Conservation (phyloP, 2,888 invertebrate species). For the Cataglyphis altisquamis region DNA sequence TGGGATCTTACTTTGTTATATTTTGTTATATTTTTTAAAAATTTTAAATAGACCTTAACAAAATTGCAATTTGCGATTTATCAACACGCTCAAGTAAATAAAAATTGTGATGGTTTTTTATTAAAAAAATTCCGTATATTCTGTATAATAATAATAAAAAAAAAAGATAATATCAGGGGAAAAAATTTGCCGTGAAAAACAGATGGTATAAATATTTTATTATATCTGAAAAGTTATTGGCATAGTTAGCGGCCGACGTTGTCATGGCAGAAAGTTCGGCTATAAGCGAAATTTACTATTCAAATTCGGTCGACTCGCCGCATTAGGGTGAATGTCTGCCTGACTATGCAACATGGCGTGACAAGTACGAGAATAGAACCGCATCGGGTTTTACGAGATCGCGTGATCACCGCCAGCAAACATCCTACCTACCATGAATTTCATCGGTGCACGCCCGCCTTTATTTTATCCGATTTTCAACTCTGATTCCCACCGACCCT, state of each 20-base stretch:
- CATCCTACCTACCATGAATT: conserved; percentile 80
- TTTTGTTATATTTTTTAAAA: neutral
- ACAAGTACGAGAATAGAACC: conserved; percentile 84
- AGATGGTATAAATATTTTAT: conserved; percentile 31
- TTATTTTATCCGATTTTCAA: conserved; percentile 68
- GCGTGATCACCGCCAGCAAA: conserved; percentile 80
- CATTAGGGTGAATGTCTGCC: conserved; percentile 82
- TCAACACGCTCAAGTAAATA: neutral
- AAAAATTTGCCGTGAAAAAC: conserved; percentile 13
- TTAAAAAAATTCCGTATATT: neutral
- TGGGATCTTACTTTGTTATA: no score
- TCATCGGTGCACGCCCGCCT: conserved; percentile 72
- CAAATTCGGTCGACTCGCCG: conserved; percentile 69
- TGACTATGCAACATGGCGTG: conserved; percentile 83
- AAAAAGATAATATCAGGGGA: neutral
- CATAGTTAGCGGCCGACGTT: conserved; percentile 44
- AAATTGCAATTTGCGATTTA: neutral
- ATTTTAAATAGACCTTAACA: neutral
- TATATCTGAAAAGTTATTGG: conserved; percentile 45
- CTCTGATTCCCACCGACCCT: conserved; percentile 60
- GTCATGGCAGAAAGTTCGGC: conserved; percentile 60
- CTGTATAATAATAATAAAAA: neutral
- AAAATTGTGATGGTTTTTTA: neutral
- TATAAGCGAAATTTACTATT: conserved; percentile 76
- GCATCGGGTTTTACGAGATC: conserved; percentile 81